Evolutionary conservation across 2,113 vertebrate genomes (phyloP), one percentile per base, ranked within the genome.

Genomic region (Vanacampus margaritifer): DNA sequence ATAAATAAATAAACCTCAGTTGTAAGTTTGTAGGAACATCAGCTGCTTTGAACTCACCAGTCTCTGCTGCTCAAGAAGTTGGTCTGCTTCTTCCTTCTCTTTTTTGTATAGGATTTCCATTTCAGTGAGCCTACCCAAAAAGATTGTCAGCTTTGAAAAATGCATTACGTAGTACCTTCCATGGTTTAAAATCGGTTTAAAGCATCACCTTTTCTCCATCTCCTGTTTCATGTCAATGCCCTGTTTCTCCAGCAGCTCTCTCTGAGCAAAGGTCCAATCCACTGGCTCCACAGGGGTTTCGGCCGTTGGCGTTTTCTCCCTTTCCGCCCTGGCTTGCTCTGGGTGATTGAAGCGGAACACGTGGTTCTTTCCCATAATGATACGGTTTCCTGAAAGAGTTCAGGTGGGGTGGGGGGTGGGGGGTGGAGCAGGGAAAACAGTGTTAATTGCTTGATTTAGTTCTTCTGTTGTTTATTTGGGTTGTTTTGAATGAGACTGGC

Each of bases 181-280:
- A 37, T 24, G 23, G 35, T 63, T 41, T 7, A 28, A 7, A 54
- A 24, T 0, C 0, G 39, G 43, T 43, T 28, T 28, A 1, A 3
- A 24, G 0, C 9, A 41, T 4, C 66, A 98, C 97, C 97, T 93
- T 90, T 99, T 99, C 84, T 99, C 97, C 97, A 99, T 99, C 86
- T 99, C 97, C 74, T 99, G 97, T 67, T 99, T 99, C 97, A 99
- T 99, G 89, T 99, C 97, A 32, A 99, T 99, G 62, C 97, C 97
- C 72, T 99, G 97, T 72, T 99, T 99, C 87, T 99, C 97, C 72
- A 99, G 88, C 62, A 99, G 93, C 79, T 99, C 97, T 48, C 97
- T 92, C 91, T 99, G 97, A 65, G 97, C 97, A 87, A 99, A 99
- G 0, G 97, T 98, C 97, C 97, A 99, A 87, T 99, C 97, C 46